Conservation (phyloP, 2,797 vertebrate genomes). For the Yasuhikotakia modesta region DNA sequence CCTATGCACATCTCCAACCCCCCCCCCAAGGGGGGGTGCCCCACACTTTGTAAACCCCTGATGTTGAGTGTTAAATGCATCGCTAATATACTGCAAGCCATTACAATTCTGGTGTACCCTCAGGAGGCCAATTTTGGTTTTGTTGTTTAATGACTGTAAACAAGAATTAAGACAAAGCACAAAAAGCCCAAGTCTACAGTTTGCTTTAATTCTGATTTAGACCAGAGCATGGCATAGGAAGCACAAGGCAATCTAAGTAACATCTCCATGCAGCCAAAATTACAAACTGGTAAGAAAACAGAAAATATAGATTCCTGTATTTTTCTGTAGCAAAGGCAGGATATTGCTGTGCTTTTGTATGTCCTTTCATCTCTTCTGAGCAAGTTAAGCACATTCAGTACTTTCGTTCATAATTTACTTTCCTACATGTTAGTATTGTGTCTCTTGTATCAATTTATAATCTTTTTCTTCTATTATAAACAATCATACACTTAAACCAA, state of each 20-base stretch:
- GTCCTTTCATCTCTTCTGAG: too few species aligned
- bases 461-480: too few species aligned
- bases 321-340: not conserved
- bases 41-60: too few species aligned
- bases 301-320: conserved; percentile 16
- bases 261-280: not conserved
- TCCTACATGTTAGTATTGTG: too few species aligned
- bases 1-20: too few species aligned
- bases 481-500: too few species aligned
- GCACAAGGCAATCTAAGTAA: conserved; percentile 17
- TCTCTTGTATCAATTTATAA: too few species aligned
- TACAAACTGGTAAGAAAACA: not conserved
- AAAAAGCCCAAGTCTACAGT: not conserved
- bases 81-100: conserved; percentile 30
- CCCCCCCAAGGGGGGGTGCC: too few species aligned
- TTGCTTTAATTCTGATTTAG: conserved; percentile 22
- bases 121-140: conserved; percentile 30
- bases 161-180: conserved; percentile 11
- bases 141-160: conserved; percentile 30
- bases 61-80: too few species aligned
- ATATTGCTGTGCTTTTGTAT: not conserved
- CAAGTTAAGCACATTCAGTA: too few species aligned
- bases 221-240: conserved; percentile 28
- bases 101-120: conserved; percentile 18
- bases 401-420: too few species aligned